A percentile compares a stretch with the other conserved stretches of the same genome.
Evolutionary conservation across 1,140 invertebrate species (phyloP).

Genomic region (Drusus annulatus): DNA sequence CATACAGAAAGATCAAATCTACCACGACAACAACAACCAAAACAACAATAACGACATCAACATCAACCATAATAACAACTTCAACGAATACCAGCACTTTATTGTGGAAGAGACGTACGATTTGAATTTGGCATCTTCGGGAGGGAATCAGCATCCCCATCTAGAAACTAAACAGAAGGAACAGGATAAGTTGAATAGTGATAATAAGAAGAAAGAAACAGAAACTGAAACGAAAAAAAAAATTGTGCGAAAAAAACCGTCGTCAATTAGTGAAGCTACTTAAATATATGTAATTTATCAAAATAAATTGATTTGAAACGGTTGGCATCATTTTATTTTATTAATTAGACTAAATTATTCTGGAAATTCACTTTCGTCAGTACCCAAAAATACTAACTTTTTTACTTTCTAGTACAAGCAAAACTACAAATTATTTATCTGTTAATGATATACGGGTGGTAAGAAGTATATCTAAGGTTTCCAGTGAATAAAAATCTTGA

Average conservation of each 20-base stretch:
- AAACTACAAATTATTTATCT: no score
- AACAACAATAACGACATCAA: no score
- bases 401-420: no score
- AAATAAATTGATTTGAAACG: no score
- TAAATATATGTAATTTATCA: no score
- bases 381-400: no score
- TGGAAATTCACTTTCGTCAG: no score
- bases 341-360: no score
- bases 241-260: background rate
- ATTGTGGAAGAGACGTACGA: constrained; percentile 49
- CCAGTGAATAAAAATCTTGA: no score
- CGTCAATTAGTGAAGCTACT: background rate
- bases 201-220: background rate
- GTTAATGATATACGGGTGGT: no score
- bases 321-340: no score
- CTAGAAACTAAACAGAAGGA: constrained; percentile 25
- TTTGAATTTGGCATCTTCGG: constrained; percentile 53
- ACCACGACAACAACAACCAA: background rate
- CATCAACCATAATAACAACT: background rate
- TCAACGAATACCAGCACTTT: constrained; percentile 37
- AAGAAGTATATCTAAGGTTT: no score
- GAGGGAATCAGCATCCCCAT: constrained; percentile 46
- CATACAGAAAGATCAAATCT: constrained; percentile 34
- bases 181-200: background rate
- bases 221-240: background rate